phyloP scores from a whole-genome alignment of 2,113 vertebrate genomes.

The Peromyscus leucopus region DNA sequence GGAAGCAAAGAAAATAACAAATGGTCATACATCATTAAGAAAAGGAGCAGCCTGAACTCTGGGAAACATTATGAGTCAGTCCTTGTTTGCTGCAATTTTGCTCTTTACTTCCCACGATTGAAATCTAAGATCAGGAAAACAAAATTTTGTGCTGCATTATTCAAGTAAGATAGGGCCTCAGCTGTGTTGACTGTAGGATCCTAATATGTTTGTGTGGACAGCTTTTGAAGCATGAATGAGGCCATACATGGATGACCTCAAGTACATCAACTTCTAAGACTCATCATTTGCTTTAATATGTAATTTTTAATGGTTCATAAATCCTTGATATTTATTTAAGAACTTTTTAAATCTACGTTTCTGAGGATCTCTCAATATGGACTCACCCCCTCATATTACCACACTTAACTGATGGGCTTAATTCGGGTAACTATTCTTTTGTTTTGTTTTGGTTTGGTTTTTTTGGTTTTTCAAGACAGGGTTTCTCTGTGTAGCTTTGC shows the following conservation, averaged over 20 bases:
- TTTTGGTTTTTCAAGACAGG: no score
- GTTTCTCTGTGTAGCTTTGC: no score
- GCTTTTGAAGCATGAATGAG: neutral
- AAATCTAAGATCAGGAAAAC: neutral
- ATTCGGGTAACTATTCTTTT: neutral
- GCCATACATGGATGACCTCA: neutral
- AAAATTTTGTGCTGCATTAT: neutral
- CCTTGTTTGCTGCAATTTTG: neutral
- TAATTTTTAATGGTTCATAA: conserved; percentile 14
- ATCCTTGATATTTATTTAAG: neutral
- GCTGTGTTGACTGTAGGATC: neutral
- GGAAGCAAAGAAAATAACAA: conserved; percentile 35
- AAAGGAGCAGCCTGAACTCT: conserved; percentile 3
- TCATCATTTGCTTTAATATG: conserved; percentile 36
- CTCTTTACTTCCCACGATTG: neutral
- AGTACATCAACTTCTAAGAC: neutral
- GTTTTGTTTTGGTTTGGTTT: no score
- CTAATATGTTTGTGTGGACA: neutral
- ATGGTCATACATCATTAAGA: conserved; percentile 51
- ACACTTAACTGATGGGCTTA: neutral
- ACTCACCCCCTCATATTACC: neutral
- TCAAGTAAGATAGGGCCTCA: neutral
- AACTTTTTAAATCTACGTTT: conserved; percentile 24
- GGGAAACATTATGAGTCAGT: conserved; percentile 21
- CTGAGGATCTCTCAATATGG: neutral